These are phyloP conservation scores for Nannospalax galili DNA, from an alignment of 2,113 vertebrate species.

Conservation along the genomic window DNA sequence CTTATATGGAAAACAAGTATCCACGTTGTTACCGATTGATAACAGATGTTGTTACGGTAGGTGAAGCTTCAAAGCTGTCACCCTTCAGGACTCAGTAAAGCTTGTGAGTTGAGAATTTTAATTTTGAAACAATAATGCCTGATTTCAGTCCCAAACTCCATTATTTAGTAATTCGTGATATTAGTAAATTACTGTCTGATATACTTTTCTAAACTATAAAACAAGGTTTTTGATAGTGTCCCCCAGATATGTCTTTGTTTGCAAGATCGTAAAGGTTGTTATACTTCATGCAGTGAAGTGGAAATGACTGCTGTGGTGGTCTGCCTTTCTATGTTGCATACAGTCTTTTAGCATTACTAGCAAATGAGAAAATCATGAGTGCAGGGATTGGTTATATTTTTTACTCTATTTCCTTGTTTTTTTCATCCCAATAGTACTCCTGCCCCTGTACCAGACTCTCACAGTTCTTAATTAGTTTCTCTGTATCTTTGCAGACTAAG, in stretches of 20 bases:
- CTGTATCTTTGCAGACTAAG: background rate
- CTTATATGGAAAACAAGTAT: background rate
- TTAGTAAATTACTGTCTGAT: background rate
- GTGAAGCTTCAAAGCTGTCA: background rate
- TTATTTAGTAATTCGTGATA: background rate
- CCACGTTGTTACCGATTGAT: background rate
- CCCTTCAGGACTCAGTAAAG: background rate
- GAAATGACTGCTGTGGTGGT: background rate
- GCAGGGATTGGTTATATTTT: background rate
- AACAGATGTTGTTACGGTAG: background rate
- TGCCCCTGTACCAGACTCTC: background rate
- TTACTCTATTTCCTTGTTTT: background rate
- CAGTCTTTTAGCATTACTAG: conserved; percentile 21
- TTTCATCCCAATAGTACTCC: background rate
- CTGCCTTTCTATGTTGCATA: background rate
- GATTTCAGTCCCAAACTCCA: background rate
- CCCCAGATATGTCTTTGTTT: background rate
- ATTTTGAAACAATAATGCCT: background rate
- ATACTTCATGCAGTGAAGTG: background rate
- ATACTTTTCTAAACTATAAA: background rate
- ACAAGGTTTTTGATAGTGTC: background rate
- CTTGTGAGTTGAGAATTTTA: background rate
- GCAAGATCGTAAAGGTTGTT: background rate
- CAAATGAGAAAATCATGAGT: background rate
- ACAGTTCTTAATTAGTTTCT: background rate